These are phyloP conservation scores for Portunus trituberculatus DNA, from an alignment of 1,140 invertebrate species.

Conservation along the genomic window DNA sequence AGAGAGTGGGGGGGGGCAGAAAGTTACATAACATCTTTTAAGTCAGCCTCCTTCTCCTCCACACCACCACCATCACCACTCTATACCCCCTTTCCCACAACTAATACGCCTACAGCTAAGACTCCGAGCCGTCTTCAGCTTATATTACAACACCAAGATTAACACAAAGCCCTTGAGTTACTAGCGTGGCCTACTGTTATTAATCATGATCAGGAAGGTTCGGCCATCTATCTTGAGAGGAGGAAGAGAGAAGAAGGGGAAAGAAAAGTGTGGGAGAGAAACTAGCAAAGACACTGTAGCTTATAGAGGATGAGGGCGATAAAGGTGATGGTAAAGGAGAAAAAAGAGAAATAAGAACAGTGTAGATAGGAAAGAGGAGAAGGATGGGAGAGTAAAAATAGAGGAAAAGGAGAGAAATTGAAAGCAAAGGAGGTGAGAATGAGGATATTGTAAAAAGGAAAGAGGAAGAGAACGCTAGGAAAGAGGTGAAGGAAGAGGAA, in stretches of 20 bases:
- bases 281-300: too few species aligned
- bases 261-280: not conserved
- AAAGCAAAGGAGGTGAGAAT: not conserved
- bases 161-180: constrained; percentile 12
- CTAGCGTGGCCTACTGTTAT: not conserved
- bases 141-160: constrained; percentile 23
- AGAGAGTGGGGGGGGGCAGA: too few species aligned
- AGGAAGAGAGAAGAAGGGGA: not conserved
- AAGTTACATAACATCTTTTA: too few species aligned
- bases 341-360: not conserved
- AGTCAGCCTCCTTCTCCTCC: too few species aligned
- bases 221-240: not conserved
- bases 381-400: not conserved
- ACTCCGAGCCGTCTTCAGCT: not conserved
- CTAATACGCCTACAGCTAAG: not conserved
- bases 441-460: too few species aligned
- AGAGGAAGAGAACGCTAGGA: too few species aligned
- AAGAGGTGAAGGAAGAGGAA: not conserved
- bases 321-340: too few species aligned
- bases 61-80: too few species aligned
- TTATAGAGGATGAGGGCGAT: too few species aligned
- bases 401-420: too few species aligned
- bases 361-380: not conserved
- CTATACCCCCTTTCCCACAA: not conserved
- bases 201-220: not conserved